Percentiles rank a stretch among this genome's conserved stretches.
These are phyloP conservation scores for Melanogrammus aeglefinus DNA, from an alignment of 2,797 vertebrate genomes.

Conservation along the genomic window DNA sequence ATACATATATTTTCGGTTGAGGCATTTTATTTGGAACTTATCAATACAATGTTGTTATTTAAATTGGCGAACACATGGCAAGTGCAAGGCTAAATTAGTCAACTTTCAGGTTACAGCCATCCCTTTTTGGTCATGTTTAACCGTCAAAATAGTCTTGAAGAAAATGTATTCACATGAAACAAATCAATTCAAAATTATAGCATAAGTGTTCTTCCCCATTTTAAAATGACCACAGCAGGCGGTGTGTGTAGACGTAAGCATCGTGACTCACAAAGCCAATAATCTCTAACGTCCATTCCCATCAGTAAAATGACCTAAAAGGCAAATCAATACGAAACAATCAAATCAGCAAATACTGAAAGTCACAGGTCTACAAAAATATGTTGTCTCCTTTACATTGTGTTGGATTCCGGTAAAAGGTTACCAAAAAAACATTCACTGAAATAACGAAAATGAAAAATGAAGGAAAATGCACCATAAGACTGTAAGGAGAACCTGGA, in stretches of 20 bases:
- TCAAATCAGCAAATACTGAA: conserved; percentile 31
- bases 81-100: neutral
- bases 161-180: neutral
- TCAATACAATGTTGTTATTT: neutral
- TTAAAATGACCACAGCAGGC: neutral
- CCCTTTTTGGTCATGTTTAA: neutral
- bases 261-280: conserved; percentile 9
- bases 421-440: neutral
- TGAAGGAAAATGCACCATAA: neutral
- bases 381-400: neutral
- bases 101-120: neutral
- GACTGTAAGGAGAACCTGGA: neutral
- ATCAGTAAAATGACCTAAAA: conserved; percentile 15
- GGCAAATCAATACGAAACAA: conserved; percentile 21
- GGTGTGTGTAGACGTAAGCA: neutral
- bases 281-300: conserved; percentile 25
- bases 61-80: neutral
- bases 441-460: neutral
- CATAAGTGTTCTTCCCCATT: neutral
- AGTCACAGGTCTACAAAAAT: conserved; percentile 6
- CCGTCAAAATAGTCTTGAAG: neutral
- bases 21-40: neutral
- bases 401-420: neutral
- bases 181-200: too few relatives aligned
- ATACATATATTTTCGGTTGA: neutral